Percentiles rank a stretch among this genome's conserved stretches.
These are phyloP conservation scores for Nudaria mundana DNA, from an alignment of 2,888 invertebrate genomes.

Conservation along the genomic window DNA sequence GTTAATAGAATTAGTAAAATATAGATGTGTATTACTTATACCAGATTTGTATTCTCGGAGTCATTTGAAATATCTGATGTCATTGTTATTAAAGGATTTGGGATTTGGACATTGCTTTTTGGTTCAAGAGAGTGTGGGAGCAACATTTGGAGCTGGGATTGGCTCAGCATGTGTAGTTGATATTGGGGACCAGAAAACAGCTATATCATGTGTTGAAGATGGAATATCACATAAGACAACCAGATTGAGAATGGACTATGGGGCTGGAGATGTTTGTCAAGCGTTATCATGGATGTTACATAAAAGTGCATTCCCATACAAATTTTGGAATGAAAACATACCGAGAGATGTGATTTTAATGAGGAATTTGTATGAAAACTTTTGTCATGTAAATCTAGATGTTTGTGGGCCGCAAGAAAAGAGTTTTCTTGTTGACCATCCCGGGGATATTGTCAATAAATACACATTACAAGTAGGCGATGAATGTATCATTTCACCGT, in stretches of 20 bases:
- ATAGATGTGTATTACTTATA: slow-evolving; percentile 92
- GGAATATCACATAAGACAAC: slow-evolving; percentile 95
- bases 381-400: slow-evolving; percentile 95
- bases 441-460: slow-evolving; percentile 84
- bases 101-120: slow-evolving; percentile 93
- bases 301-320: slow-evolving; percentile 95
- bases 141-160: slow-evolving; percentile 76
- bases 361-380: slow-evolving; percentile 92
- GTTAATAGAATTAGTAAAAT: slow-evolving; percentile 85
- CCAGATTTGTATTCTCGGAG: slow-evolving; percentile 94
- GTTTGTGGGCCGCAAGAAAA: slow-evolving; percentile 94
- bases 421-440: slow-evolving; percentile 87
- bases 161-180: slow-evolving; percentile 96
- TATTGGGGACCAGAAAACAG: slow-evolving; percentile 97
- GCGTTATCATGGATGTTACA: slow-evolving; percentile 93
- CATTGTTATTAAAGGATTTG: slow-evolving; percentile 88
- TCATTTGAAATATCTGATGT: slow-evolving; percentile 92
- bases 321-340: slow-evolving; percentile 87
- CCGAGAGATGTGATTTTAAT: slow-evolving; percentile 90
- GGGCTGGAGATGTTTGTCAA: slow-evolving; percentile 95
- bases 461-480: slow-evolving; percentile 93
- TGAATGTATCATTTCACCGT: slow-evolving; percentile 94
- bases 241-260: slow-evolving; percentile 91
- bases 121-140: slow-evolving; percentile 85
- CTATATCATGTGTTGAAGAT: slow-evolving; percentile 97